Evolutionary conservation across 1,140 invertebrate genomes (phyloP).

Genomic region (Plodia interpunctella): DNA sequence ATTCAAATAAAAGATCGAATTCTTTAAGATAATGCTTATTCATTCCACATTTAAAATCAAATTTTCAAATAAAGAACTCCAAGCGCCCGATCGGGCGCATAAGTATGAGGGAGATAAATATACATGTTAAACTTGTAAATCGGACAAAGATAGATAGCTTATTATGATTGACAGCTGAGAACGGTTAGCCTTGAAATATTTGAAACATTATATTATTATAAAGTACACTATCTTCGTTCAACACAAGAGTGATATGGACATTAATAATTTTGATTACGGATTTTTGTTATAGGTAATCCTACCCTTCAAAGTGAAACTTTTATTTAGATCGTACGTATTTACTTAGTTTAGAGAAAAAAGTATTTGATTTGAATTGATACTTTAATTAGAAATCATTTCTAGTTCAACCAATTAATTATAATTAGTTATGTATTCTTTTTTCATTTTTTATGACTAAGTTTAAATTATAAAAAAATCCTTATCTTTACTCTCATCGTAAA

Average conservation of each 20-base stretch:
- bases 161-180: conserved; percentile 77
- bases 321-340: too few species aligned
- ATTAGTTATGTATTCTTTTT: too few species aligned
- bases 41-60: conserved; percentile 77
- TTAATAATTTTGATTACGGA: conserved; percentile 11
- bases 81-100: conserved; percentile 58
- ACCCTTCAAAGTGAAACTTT: too few species aligned
- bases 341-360: too few species aligned
- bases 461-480: not conserved
- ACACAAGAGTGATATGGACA: conserved; percentile 27
- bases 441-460: too few species aligned
- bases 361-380: too few species aligned
- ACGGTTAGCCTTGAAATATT: conserved; percentile 77
- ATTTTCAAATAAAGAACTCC: conserved; percentile 75
- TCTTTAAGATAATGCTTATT: conserved; percentile 76
- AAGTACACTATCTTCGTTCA: conserved; percentile 72
- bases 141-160: conserved; percentile 66
- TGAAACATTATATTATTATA: conserved; percentile 78
- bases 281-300: too few species aligned
- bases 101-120: conserved; percentile 42
- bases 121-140: conserved; percentile 40
- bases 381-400: too few species aligned
- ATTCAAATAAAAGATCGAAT: conserved; percentile 73
- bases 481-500: too few species aligned
- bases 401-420: too few species aligned